phyloP scores from a whole-genome alignment of 2,888 invertebrate species.

The Dexiosoma caninum region DNA sequence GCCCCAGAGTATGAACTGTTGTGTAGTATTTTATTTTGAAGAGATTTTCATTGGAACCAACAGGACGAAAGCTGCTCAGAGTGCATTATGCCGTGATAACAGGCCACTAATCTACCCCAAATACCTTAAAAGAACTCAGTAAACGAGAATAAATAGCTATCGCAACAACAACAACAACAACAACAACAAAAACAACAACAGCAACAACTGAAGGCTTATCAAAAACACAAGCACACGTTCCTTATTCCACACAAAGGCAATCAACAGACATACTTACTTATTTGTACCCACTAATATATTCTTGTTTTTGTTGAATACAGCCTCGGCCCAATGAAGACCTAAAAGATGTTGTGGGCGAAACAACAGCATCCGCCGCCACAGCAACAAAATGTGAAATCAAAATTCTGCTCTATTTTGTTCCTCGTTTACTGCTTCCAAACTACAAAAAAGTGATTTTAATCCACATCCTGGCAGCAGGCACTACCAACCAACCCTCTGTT shows the following conservation, averaged over 20 bases:
- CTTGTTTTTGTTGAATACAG: neutral
- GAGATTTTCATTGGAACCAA: constrained; percentile 38
- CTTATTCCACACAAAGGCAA: constrained; percentile 22
- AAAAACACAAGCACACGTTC: constrained; percentile 64
- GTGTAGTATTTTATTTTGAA: neutral
- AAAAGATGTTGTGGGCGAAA: neutral
- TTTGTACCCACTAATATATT: constrained; percentile 9
- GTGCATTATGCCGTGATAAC: constrained; percentile 67
- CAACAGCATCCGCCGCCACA: neutral
- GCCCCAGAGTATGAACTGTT: neutral
- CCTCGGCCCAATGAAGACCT: neutral
- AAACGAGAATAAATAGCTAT: constrained; percentile 25
- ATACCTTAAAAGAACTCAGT: constrained; percentile 49
- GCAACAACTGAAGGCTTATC: constrained; percentile 69
- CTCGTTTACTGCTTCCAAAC: neutral
- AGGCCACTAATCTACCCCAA: constrained; percentile 68
- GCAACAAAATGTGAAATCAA: neutral
- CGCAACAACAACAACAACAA: constrained; percentile 34
- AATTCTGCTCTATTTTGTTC: neutral
- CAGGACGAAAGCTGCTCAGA: constrained; percentile 43
- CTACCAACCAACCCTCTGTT: constrained; percentile 57
- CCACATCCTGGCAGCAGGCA: constrained; percentile 7
- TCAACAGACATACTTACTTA: no score
- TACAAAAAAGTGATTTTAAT: constrained; percentile 21
- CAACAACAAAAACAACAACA: constrained; percentile 62